Conservation (phyloP, 1,140 invertebrate species). For the Scylla paramamosain region DNA sequence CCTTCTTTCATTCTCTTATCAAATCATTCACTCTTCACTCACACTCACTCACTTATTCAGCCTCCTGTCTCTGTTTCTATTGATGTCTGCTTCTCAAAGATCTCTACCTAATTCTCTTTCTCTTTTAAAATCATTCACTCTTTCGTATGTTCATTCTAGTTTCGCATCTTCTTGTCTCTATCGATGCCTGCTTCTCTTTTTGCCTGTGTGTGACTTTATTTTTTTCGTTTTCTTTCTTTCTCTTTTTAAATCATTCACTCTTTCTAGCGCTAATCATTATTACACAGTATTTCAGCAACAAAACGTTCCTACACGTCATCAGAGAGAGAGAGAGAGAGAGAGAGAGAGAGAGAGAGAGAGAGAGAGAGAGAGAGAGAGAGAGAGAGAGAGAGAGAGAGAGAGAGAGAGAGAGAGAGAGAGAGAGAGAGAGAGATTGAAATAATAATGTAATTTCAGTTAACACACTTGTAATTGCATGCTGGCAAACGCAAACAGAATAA, state of each 20-base stretch:
- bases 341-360: no score
- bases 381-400: no score
- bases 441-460: no score
- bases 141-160: background rate
- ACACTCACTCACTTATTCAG: background rate
- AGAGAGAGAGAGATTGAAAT: slow-evolving; percentile 37
- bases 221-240: background rate
- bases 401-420: background rate
- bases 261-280: no score
- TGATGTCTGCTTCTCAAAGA: background rate
- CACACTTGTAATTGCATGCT: no score
- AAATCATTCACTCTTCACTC: background rate
- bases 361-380: no score
- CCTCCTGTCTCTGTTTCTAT: background rate
- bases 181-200: background rate
- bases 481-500: no score
- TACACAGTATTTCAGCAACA: no score
- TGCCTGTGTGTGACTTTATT: background rate
- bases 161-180: no score
- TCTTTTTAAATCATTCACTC: no score
- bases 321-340: no score
- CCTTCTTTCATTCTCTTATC: background rate
- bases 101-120: background rate
- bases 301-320: no score
- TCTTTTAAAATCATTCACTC: background rate